Conservation (phyloP, 2,797 vertebrate genomes). For the Orientallactaga sibirica region DNA sequence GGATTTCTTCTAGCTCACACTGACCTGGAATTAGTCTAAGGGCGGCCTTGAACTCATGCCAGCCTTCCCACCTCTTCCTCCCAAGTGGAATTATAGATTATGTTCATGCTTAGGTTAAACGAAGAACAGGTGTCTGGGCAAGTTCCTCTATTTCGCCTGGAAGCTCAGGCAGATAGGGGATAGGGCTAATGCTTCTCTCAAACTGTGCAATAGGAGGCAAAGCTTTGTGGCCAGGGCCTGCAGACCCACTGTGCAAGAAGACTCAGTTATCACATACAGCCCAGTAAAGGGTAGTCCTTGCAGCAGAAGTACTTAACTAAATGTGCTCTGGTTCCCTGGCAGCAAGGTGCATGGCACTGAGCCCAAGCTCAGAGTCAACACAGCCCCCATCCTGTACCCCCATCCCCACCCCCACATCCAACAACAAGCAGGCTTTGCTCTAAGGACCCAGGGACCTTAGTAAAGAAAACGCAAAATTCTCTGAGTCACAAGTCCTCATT, state of each 20-base stretch:
- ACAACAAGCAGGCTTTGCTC: background rate
- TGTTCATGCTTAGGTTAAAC: background rate
- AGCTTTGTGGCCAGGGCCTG: background rate
- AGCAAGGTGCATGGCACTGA: background rate
- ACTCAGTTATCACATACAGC: background rate
- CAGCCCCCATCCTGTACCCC: background rate
- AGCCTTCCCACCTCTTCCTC: no score
- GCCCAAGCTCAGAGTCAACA: background rate
- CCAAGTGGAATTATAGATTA: background rate
- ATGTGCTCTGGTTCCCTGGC: background rate
- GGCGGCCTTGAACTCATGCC: no score
- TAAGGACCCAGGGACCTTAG: conserved; percentile 44
- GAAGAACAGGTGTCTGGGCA: background rate
- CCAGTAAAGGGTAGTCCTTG: background rate
- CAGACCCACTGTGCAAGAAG: background rate
- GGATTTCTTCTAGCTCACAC: no score
- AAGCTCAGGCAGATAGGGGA: background rate
- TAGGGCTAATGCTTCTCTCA: background rate
- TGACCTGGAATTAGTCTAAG: no score
- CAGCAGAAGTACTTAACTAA: background rate
- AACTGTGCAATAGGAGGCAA: background rate
- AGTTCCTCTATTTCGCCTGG: background rate
- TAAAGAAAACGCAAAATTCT: conserved; percentile 46
- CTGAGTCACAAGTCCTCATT: conserved; percentile 15
- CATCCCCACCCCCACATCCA: background rate